These are phyloP conservation scores for Ailuropoda melanoleuca DNA, from an alignment of 2,113 vertebrate genomes.

Conservation along the genomic window DNA sequence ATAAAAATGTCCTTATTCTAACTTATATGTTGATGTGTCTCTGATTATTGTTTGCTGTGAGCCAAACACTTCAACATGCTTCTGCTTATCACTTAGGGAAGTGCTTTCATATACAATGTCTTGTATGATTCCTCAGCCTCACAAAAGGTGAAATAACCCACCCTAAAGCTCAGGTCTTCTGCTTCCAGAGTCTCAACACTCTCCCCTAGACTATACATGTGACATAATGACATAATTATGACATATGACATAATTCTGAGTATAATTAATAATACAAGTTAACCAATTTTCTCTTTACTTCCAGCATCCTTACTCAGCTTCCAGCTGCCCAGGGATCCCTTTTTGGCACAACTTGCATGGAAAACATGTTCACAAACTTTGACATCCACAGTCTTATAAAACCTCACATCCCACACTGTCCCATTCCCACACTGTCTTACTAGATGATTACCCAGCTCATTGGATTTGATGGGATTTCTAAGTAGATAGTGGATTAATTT, in stretches of 20 bases:
- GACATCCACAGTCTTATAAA: not conserved
- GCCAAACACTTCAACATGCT: not conserved
- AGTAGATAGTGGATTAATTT: slow-evolving; percentile 37
- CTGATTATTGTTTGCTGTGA: not conserved
- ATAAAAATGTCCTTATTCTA: not conserved
- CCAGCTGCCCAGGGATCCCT: not conserved
- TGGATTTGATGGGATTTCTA: not conserved
- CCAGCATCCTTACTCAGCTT: not conserved
- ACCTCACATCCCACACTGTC: not conserved
- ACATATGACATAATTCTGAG: not conserved
- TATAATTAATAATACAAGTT: not conserved
- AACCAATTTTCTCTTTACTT: not conserved
- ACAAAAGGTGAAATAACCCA: not conserved
- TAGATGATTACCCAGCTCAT: not conserved
- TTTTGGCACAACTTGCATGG: not conserved
- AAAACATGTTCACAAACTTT: not conserved
- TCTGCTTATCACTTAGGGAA: not conserved
- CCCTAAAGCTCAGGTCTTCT: not conserved
- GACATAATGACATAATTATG: not conserved
- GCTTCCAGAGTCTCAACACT: not conserved
- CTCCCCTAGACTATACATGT: not conserved
- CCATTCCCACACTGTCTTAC: not conserved
- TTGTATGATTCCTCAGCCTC: not conserved
- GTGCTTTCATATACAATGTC: not conserved
- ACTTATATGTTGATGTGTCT: not conserved